Base-by-base conservation (phyloP, 2,113 vertebrate genomes). In the Arenaria interpres region DNA sequence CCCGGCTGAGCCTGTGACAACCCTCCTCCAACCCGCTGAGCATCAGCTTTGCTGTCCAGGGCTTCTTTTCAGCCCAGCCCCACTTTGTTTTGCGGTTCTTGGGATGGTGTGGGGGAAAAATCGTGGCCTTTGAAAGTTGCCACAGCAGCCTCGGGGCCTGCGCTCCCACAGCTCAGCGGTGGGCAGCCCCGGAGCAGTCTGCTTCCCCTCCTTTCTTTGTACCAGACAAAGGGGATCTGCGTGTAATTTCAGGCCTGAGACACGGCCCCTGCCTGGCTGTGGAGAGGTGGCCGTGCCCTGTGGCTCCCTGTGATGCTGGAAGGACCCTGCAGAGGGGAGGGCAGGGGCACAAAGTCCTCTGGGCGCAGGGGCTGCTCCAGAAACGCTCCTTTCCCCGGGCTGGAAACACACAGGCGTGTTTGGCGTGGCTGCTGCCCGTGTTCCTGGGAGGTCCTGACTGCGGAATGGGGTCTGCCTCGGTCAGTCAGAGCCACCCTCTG, bases 381-480 rank as follows among this genome's bases (percentile, higher is more conserved):
- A 28, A 77, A 33, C 3, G 13, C 51, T 67, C 32, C 45, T 48
- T 46, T 68, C 62, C 32, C 15, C 2, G 17, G 59, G 39, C 46
- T 73, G 69, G 69, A 64, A 46, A 39, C 35, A 56, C 43, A 32
- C 74, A 66, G 73, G 64, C 45, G 7, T 50, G 28, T 20, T 63
- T 56, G 1, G 4, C 3, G 4, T 43, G 46, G 35, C 10, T 63
- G 69, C 68, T 91, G 33, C 50, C 56, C 15, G 48, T 45, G 88
- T 24, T 21, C 46, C 32, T 43, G 63, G 53, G 45, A 53, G 30
- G n/a, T 81, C 50, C 69, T 20, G 39, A 15, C 28, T 12, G 54
- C 41, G 32, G n/a, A n/a, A 5, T 0, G 3, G n/a, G 32, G 7
- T 74, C 81, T 88, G 53, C 24, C 35, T 12, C 4, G 1, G 4